Conservation (phyloP, 2,888 invertebrate species). For the Ctena decussata region DNA sequence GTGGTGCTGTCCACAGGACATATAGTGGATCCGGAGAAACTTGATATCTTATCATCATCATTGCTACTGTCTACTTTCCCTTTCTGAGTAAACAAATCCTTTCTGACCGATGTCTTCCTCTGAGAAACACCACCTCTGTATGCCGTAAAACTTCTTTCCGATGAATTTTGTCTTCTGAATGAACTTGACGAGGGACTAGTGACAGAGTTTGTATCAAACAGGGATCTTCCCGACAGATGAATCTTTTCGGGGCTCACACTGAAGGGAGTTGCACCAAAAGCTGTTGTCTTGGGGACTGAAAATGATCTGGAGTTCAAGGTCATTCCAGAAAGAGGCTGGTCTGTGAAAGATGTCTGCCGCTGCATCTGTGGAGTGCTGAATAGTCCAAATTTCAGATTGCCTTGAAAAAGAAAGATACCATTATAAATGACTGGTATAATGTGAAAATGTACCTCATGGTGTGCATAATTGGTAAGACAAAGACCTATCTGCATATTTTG, state of each 20-base stretch:
- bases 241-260: not conserved
- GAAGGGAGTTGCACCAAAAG: not conserved
- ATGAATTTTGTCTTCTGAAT: not conserved
- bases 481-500: no score
- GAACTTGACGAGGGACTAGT: not conserved
- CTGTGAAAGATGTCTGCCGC: not conserved
- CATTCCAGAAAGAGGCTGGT: not conserved
- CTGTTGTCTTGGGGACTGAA: not conserved
- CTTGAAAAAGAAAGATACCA: not conserved
- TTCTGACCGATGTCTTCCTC: not conserved
- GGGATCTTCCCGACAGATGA: not conserved
- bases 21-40: slow-evolving; percentile 31
- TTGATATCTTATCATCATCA: slow-evolving; percentile 3
- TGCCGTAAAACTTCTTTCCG: not conserved
- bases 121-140: not conserved
- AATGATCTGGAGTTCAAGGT: not conserved
- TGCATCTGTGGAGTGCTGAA: not conserved
- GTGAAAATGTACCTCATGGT: no score
- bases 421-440: no score
- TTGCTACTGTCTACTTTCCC: not conserved
- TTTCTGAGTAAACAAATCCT: not conserved
- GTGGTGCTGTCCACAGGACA: slow-evolving; percentile 57
- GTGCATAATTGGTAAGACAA: no score
- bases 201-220: not conserved
- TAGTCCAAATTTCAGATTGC: not conserved